A percentile compares a stretch with the other conserved stretches of the same genome.
phyloP scores from a whole-genome alignment of 2,888 invertebrate species.

The Antheraea yamamai region DNA sequence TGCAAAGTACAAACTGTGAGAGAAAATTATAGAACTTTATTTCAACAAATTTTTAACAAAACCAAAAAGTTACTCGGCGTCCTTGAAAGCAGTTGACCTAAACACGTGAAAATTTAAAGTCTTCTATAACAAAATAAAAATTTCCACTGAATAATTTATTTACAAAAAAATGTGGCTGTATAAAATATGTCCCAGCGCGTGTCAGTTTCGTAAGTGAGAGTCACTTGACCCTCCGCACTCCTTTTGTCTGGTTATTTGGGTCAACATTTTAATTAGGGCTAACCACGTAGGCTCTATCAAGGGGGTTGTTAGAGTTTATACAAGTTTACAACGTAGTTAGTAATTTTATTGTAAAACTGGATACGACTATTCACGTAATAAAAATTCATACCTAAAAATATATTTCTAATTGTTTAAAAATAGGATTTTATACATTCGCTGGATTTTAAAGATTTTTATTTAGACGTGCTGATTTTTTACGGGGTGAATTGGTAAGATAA shows the following conservation, averaged over 20 bases:
- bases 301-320: conserved; percentile 19
- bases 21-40: too few relatives aligned
- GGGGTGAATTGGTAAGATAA: too few relatives aligned
- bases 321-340: conserved; percentile 1
- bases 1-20: too few relatives aligned
- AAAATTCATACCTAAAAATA: not conserved
- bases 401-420: not conserved
- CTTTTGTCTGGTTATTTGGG: conserved; percentile 34
- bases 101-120: not conserved
- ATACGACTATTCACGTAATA: not conserved
- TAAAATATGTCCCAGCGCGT: conserved; percentile 16
- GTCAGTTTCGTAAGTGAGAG: conserved; percentile 32
- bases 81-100: not conserved
- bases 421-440: too few relatives aligned
- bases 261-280: conserved; percentile 48
- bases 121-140: not conserved
- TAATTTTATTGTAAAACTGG: not conserved
- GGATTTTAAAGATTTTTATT: too few relatives aligned
- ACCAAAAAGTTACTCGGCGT: too few relatives aligned
- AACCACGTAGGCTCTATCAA: conserved; percentile 30
- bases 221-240: conserved; percentile 39
- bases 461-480: too few relatives aligned
- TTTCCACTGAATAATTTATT: not conserved
- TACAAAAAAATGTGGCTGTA: not conserved
- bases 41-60: too few relatives aligned